These are phyloP conservation scores for Sebastes steindachneri DNA, from an alignment of 2,797 vertebrate genomes.

Conservation along the genomic window DNA sequence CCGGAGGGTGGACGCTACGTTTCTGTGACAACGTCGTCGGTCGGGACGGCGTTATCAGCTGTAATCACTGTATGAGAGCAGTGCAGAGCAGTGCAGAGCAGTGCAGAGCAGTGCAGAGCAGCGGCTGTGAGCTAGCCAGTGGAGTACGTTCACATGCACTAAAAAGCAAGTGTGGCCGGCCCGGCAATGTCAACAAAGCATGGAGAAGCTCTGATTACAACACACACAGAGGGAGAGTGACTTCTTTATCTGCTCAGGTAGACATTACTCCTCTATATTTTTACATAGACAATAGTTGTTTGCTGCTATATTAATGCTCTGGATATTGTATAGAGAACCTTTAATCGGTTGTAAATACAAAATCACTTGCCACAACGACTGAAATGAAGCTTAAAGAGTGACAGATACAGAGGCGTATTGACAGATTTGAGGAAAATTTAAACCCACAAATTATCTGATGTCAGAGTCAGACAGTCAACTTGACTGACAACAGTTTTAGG, in stretches of 20 bases:
- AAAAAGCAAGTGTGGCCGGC: not conserved
- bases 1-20: no score
- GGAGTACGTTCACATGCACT: not conserved
- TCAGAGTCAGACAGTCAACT: constrained; percentile 7
- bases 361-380: not conserved
- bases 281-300: not conserved
- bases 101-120: not conserved
- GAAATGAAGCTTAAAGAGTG: not conserved
- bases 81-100: no score
- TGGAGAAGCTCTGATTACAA: not conserved
- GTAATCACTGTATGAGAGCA: no score
- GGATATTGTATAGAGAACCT: not conserved
- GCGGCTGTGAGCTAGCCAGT: not conserved
- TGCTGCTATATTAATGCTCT: not conserved
- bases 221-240: not conserved
- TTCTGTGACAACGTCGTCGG: no score
- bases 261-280: not conserved
- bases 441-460: not conserved
- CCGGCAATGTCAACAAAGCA: not conserved
- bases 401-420: not conserved
- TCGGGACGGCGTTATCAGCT: no score
- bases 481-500: constrained; percentile 3
- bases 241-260: not conserved
- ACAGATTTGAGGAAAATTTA: not conserved
- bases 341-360: not conserved